Evolutionary conservation across 1,140 invertebrate genomes (phyloP).

Genomic region (Mizuhopecten yessoensis): DNA sequence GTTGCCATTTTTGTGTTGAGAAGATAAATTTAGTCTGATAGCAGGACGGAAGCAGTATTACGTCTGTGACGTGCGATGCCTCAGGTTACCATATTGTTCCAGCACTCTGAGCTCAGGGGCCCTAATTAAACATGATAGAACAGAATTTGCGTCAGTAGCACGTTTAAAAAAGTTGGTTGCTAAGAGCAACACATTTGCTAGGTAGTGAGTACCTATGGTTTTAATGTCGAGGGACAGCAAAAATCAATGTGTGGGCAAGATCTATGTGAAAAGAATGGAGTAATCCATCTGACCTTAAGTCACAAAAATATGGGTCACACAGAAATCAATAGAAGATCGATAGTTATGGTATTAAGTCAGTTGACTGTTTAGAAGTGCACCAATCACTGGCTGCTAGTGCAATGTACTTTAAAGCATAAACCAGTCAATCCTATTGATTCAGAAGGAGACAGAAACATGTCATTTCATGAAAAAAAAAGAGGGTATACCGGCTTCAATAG

Average conservation of each 20-base stretch:
- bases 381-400: not conserved
- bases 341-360: not conserved
- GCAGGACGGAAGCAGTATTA: not conserved
- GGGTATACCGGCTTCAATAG: too few species aligned
- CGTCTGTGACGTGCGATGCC: not conserved
- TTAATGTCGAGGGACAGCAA: not conserved
- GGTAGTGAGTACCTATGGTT: not conserved
- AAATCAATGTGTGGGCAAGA: not conserved
- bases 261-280: not conserved
- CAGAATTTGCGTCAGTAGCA: not conserved
- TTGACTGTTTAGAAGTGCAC: not conserved
- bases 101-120: not conserved
- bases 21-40: not conserved
- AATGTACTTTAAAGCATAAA: too few species aligned
- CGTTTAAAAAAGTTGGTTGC: conserved; percentile 28
- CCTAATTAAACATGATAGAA: conserved; percentile 19
- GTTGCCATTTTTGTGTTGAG: not conserved
- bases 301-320: not conserved
- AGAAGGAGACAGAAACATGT: too few species aligned
- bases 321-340: not conserved
- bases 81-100: not conserved
- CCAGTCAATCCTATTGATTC: not conserved
- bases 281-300: not conserved
- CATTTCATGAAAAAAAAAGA: too few species aligned
- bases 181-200: conserved; percentile 34